A percentile compares a stretch with the other conserved stretches of the same genome.
These are phyloP conservation scores for Pomatostomus ruficeps DNA, from an alignment of 2,113 vertebrate genomes.

Conservation along the genomic window DNA sequence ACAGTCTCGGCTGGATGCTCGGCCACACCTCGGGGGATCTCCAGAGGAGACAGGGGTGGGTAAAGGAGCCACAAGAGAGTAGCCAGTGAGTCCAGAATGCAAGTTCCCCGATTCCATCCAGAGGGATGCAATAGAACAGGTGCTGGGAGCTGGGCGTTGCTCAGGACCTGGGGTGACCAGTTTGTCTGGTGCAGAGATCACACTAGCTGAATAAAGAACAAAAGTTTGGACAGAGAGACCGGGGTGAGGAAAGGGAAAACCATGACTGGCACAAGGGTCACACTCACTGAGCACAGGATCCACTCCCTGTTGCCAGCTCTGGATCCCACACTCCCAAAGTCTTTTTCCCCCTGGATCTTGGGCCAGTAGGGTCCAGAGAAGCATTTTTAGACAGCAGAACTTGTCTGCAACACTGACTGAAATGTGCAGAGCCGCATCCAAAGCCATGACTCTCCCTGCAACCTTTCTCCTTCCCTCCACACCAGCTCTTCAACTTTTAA, in stretches of 20 bases:
- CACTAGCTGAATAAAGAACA: not conserved
- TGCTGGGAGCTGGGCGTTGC: not conserved
- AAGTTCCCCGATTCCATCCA: not conserved
- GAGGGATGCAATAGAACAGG: not conserved
- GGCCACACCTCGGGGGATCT: not conserved
- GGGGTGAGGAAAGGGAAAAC: not conserved
- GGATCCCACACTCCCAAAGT: not conserved
- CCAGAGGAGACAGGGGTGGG: not conserved
- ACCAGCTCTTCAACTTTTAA: not conserved
- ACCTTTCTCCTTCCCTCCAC: not conserved
- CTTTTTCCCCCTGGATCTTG: not conserved
- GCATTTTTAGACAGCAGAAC: not conserved
- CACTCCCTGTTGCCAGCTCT: not conserved
- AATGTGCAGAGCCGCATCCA: fast-evolving
- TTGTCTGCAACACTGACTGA: not conserved
- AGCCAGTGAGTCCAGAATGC: not conserved
- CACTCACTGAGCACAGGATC: not conserved
- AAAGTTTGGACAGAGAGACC: not conserved
- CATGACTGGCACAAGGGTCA: fast-evolving
- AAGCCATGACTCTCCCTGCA: not conserved
- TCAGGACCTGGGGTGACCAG: not conserved
- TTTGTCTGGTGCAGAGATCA: not conserved
- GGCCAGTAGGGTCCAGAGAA: not conserved
- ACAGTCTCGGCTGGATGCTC: not conserved
- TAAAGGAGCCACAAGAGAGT: not conserved